phyloP scores from a whole-genome alignment of 1,140 invertebrate genomes.

The Solenopsis fugax region DNA sequence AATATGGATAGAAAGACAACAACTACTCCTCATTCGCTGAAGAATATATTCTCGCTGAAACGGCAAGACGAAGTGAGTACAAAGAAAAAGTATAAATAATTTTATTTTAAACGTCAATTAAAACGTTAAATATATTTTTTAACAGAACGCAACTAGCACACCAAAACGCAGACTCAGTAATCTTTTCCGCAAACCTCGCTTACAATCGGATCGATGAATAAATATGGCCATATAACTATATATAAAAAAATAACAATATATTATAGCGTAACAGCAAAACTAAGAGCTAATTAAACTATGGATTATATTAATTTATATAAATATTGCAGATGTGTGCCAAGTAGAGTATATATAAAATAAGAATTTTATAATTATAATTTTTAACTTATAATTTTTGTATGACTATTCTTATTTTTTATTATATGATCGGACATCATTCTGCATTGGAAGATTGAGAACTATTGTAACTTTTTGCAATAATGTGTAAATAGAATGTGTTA shows the following conservation, averaged over 20 bases:
- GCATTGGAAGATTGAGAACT: background rate
- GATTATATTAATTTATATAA: constrained; percentile 1
- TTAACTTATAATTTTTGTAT: constrained; percentile 8
- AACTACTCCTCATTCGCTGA: constrained; percentile 76
- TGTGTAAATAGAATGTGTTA: constrained; percentile 51
- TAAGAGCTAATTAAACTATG: background rate
- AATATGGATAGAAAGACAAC: constrained; percentile 77
- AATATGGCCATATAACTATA: constrained; percentile 17
- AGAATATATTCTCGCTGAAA: constrained; percentile 72
- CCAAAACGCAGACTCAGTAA: constrained; percentile 79
- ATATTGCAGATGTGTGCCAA: background rate
- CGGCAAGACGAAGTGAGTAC: constrained; percentile 79
- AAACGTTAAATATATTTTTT: constrained; percentile 64
- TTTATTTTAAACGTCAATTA: constrained; percentile 29
- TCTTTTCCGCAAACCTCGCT: constrained; percentile 78
- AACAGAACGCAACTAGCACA: constrained; percentile 77
- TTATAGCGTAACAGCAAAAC: background rate
- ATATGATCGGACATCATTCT: background rate
- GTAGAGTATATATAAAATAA: constrained; percentile 1
- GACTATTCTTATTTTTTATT: constrained; percentile 9
- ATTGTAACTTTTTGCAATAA: constrained; percentile 24
- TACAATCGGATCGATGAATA: constrained; percentile 38
- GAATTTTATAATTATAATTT: background rate
- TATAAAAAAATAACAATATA: constrained; percentile 27
- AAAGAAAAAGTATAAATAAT: constrained; percentile 12